These are phyloP conservation scores for Mactra quadrangularis DNA, from an alignment of 1,140 invertebrate genomes.

Conservation along the genomic window DNA sequence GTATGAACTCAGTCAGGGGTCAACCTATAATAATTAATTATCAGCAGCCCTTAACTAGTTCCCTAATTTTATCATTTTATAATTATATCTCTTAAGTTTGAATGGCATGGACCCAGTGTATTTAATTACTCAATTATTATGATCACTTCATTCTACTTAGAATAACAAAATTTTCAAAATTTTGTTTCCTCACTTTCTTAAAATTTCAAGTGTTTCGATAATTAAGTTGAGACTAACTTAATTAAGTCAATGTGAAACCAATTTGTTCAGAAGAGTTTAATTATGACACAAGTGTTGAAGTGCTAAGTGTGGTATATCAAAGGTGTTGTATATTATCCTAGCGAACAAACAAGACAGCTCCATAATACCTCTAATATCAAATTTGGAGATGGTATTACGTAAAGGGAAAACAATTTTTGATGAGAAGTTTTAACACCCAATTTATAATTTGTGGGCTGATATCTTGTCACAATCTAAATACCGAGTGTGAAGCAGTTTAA, in stretches of 20 bases:
- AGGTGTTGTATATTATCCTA: no score
- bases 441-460: constrained; percentile 31
- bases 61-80: constrained; percentile 41
- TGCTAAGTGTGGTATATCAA: no score
- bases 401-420: no score
- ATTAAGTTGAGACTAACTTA: no score
- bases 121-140: constrained; percentile 53
- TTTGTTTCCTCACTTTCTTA: not conserved
- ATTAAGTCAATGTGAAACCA: no score
- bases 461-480: constrained; percentile 38
- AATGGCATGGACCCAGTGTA: constrained; percentile 30
- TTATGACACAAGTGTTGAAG: no score
- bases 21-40: constrained; percentile 48
- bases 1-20: constrained; percentile 18
- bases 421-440: no score
- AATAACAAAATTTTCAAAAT: not conserved
- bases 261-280: no score
- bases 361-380: no score
- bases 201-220: constrained; percentile 23
- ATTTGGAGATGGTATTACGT: no score
- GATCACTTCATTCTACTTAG: constrained; percentile 22
- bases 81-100: constrained; percentile 37
- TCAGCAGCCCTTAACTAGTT: constrained; percentile 14
- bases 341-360: no score
- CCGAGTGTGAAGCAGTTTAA: constrained; percentile 29